Base-by-base conservation (phyloP, 2,113 vertebrate genomes). In the Mohoua ochrocephala region DNA sequence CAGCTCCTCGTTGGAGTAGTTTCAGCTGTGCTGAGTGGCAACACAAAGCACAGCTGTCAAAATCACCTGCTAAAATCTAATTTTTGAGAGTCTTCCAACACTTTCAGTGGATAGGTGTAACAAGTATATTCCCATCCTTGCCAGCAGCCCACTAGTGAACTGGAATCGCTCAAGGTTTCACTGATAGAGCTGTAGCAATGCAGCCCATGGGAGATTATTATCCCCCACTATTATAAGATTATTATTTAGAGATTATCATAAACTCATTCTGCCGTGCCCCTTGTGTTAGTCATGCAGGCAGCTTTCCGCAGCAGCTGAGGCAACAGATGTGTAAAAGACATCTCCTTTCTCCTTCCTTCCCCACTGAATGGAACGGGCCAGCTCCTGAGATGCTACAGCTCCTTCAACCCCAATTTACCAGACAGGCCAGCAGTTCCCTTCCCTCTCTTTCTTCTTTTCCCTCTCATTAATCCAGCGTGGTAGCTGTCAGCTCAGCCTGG, bases 291-390 rank as follows among this genome's bases (percentile, higher is more conserved):
- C 14, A 3, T 24, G 13, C 28, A 21, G 6, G 49, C 75, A 49
- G 33, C 80, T 44, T 69, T 6, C 44, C 56, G 33, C 27, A 73
- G n/a, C 53, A 92, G 49, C 49, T 88, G 70, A 24, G 61, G 56
- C 54, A 84, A 15, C 5, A 1, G 35, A 11, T 15, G 2, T 45
- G 6, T 26, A 22, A 60, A 60, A 87, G 27, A 45, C 0, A 0
- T 35, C 9, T 82, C 23, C 49, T 59, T 22, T 68, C 35, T 87
- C 50, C 22, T 27, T 81, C 18, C 47, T 67, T 89, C 39, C 61
- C 27, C 61, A 16, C 54, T 30, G 73, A 53, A 84, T 30, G 45
- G n/a, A 39, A 33, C 63, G 45, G 47, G 79, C 12, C 50, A 61
- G 44, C 53, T 71, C 85, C 85, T 61, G 61, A 90, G 44, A 37